Conservation (phyloP, 2,113 vertebrate species). For the Bos taurus region ARS-UCD2.0 NC_037346.1:28416501-28417000, state of each 20-base stretch:
- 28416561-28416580: background rate
- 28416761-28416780: background rate
- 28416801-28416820: background rate
- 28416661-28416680: background rate
- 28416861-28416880: background rate
- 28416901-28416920: background rate
- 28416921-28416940: background rate
- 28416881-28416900: background rate
- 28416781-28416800: background rate
- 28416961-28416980: background rate
- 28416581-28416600: background rate
- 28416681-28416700: background rate
- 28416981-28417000: background rate
- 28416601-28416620: background rate
- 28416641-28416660: background rate
- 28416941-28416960: background rate
- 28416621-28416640: fast-evolving
- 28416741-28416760: background rate
- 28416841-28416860: background rate
- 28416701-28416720: background rate
- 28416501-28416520: background rate
- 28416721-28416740: background rate
- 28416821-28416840: background rate
- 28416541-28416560: background rate
- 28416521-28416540: background rate